Evolutionary conservation across 1,140 invertebrate genomes (phyloP), one percentile per base, ranked within the genome.

Genomic region (Drosophila oshimai): DNA sequence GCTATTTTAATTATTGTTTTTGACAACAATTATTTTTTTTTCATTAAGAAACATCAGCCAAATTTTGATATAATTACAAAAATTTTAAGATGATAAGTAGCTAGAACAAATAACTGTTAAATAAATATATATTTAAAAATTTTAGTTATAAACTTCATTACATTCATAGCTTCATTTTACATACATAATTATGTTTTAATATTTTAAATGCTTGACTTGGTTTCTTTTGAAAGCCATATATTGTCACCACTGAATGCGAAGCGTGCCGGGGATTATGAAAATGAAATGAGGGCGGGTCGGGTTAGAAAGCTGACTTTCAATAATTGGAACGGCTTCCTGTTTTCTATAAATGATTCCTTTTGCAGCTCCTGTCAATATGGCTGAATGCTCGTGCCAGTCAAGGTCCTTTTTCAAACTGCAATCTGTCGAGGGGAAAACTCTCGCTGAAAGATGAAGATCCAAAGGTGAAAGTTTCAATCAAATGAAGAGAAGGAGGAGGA

Each of bases 391-490:
- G 69, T 73, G 68, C 41, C 70, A 74, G 50, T 74, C 72, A 74
- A 60, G 60, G 58, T 65, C 44, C 60, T 29, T 37, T 61, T 65
- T 26, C 10, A 24, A 31, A 13, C 10, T 24, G 53, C 34, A 61
- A 61, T 65, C 31, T 39, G 34, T 17, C 24, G 41, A 13, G 10
- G 58, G 61, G 24, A 4, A 10, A 41, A 65, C 31, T 37, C 18
- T 64, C 57, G 24, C 26, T 31, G 61, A 65, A 64, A 65, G 58
- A 67, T 67, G 60, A 50, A 67, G 62, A 67, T 67, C 62, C 34
- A 65, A 67, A 67, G 71, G 71, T 74, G 70, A 74, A 74, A 74
- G 71, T 74, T 74, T 74, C 68, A 72, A 72, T 72, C 68, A 60
- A 72, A 72, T 71, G 54, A 44, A 12, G 41, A 58, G 45, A 33